Evolutionary conservation across 2,888 invertebrate species (phyloP).

Genomic region (Scrobipalpa costella): DNA sequence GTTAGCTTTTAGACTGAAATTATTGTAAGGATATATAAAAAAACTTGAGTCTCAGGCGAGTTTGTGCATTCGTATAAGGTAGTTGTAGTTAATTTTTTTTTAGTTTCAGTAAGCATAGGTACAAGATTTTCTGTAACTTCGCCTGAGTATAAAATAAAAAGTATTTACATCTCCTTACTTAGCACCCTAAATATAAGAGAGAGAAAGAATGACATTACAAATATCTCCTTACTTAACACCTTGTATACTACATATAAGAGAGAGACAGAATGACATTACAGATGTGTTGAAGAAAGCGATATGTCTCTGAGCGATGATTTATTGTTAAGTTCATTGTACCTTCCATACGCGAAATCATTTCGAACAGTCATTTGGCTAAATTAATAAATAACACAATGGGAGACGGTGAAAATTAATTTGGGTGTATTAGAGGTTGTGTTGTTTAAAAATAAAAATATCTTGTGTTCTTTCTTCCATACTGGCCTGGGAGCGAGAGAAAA

Average conservation of each 20-base stretch:
- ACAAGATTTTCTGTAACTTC: too few species aligned
- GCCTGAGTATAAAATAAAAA: too few species aligned
- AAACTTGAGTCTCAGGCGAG: too few species aligned
- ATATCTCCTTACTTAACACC: not conserved
- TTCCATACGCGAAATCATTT: slow-evolving; percentile 40
- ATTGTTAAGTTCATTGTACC: slow-evolving; percentile 49
- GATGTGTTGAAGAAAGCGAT: slow-evolving; percentile 34
- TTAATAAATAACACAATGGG: slow-evolving; percentile 18
- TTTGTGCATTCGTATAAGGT: too few species aligned
- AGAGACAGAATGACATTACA: slow-evolving; percentile 13
- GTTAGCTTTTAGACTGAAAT: too few species aligned
- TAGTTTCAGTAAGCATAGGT: too few species aligned
- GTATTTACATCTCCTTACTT: too few species aligned
- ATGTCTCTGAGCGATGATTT: slow-evolving; percentile 36
- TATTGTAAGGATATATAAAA: too few species aligned
- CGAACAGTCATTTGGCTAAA: slow-evolving; percentile 19
- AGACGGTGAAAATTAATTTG: slow-evolving; percentile 23
- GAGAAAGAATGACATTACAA: slow-evolving; percentile 12
- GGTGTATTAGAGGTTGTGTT: not conserved
- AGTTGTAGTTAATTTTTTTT: too few species aligned
- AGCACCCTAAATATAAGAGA: not conserved
- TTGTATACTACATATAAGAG: not conserved
- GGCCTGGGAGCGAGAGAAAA: too few species aligned
- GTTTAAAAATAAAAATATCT: not conserved
- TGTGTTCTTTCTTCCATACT: too few species aligned